Percentiles rank a stretch among this genome's conserved stretches.
These are phyloP conservation scores for Netelia inedita DNA, from an alignment of 2,888 invertebrate species.

Conservation along the genomic window DNA sequence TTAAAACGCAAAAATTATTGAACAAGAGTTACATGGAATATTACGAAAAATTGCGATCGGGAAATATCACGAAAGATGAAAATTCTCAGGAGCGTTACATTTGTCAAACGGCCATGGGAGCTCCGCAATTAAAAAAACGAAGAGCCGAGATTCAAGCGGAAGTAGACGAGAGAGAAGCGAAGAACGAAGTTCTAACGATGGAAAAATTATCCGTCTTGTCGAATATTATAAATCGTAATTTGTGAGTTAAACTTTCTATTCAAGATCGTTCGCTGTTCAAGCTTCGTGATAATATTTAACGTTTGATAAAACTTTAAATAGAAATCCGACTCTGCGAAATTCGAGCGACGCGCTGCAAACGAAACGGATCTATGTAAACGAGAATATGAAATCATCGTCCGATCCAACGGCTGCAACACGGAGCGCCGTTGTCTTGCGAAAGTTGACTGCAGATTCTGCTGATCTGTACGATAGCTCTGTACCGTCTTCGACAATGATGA, in stretches of 20 bases:
- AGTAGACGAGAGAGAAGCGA: conserved; percentile 43
- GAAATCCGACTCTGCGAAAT: conserved; percentile 70
- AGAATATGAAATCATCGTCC: conserved; percentile 71
- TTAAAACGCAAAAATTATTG: conserved; percentile 78
- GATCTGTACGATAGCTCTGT: conserved; percentile 66
- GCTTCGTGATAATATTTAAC: background rate
- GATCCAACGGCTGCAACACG: conserved; percentile 67
- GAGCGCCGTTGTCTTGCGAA: conserved; percentile 54
- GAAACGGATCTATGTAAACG: conserved; percentile 72
- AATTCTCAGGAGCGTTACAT: conserved; percentile 70
- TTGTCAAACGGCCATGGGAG: conserved; percentile 70
- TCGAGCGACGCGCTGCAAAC: conserved; percentile 69
- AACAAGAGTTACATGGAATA: conserved; percentile 81
- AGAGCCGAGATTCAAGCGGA: conserved; percentile 54
- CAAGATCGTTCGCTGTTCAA: too few species aligned
- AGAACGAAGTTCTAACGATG: conserved; percentile 74
- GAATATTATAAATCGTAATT: conserved; percentile 78
- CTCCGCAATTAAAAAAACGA: conserved; percentile 70
- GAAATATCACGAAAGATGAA: conserved; percentile 61
- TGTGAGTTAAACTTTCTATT: conserved; percentile 71
- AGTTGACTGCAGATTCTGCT: conserved; percentile 46
- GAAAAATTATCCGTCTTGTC: conserved; percentile 79
- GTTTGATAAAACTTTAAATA: conserved; percentile 27
- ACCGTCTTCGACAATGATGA: conserved; percentile 57
- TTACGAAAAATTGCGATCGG: conserved; percentile 76